phyloP scores from a whole-genome alignment of 2,888 invertebrate species.

The Drosophila mimetica region DNA sequence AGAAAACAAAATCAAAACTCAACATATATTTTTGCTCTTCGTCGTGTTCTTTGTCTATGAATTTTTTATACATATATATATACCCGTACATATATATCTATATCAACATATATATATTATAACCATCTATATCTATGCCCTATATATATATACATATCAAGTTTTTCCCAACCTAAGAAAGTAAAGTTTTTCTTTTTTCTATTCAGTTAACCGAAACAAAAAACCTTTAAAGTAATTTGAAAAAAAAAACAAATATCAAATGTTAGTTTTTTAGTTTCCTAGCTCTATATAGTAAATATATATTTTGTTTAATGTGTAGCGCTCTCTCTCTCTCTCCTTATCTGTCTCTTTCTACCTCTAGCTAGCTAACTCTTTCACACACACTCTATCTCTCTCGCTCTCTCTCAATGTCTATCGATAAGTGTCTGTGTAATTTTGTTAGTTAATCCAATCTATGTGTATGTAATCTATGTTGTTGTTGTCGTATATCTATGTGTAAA shows the following conservation, averaged over 20 bases:
- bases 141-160: conserved; percentile 28
- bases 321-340: conserved; percentile 41
- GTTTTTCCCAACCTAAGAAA: conserved; percentile 24
- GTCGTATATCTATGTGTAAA: conserved; percentile 39
- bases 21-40: conserved; percentile 84
- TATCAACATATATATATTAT: conserved; percentile 34
- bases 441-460: conserved; percentile 36
- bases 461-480: conserved; percentile 45
- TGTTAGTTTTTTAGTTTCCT: conserved; percentile 52
- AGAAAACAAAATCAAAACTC: conserved; percentile 71
- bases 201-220: conserved; percentile 12
- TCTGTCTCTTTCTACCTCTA: conserved; percentile 33
- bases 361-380: conserved; percentile 32
- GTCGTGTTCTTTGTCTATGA: conserved; percentile 84
- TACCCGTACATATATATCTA: conserved; percentile 38
- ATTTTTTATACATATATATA: conserved; percentile 65
- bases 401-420: conserved; percentile 34
- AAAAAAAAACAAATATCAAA: conserved; percentile 16
- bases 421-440: conserved; percentile 35
- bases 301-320: conserved; percentile 43
- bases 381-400: conserved; percentile 23
- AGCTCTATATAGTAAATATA: conserved; percentile 41
- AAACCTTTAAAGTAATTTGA: conserved; percentile 17
- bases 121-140: conserved; percentile 36
- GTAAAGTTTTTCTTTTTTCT: conserved; percentile 26